phyloP scores from a whole-genome alignment of 2,888 invertebrate genomes.

The Agriotes lineatus region DNA sequence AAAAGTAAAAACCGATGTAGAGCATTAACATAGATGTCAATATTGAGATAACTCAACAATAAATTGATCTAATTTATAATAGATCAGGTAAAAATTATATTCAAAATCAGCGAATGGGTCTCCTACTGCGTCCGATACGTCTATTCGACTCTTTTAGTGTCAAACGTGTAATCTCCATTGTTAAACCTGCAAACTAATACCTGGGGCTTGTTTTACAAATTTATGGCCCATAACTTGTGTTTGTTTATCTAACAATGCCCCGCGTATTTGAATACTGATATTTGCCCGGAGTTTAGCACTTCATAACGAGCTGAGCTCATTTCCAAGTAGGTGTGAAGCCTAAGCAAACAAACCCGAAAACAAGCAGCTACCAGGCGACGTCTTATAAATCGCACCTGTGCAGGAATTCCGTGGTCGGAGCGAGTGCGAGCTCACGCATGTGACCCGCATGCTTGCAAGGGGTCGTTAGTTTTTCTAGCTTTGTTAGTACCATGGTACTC shows the following conservation, averaged over 20 bases:
- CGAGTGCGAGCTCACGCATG: constrained; percentile 39
- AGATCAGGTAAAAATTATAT: too few relatives aligned
- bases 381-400: constrained; percentile 41
- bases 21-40: too few relatives aligned
- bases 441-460: constrained; percentile 39
- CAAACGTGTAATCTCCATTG: constrained; percentile 3
- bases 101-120: too few relatives aligned
- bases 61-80: too few relatives aligned
- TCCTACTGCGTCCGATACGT: too few relatives aligned
- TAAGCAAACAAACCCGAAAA: constrained; percentile 21
- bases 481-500: background rate
- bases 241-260: constrained; percentile 21
- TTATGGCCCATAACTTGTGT: constrained; percentile 22
- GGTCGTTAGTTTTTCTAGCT: constrained; percentile 16
- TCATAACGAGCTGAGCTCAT: background rate
- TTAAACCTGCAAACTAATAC: background rate
- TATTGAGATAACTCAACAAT: too few relatives aligned
- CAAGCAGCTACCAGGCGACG: constrained; percentile 29
- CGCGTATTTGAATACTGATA: constrained; percentile 1
- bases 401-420: constrained; percentile 29
- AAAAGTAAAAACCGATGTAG: too few relatives aligned
- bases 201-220: constrained; percentile 13
- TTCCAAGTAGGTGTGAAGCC: constrained; percentile 21
- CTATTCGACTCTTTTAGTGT: too few relatives aligned
- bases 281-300: constrained; percentile 4